Base-by-base conservation (phyloP, 1,140 invertebrate genomes). In the Papilio helenus region DNA sequence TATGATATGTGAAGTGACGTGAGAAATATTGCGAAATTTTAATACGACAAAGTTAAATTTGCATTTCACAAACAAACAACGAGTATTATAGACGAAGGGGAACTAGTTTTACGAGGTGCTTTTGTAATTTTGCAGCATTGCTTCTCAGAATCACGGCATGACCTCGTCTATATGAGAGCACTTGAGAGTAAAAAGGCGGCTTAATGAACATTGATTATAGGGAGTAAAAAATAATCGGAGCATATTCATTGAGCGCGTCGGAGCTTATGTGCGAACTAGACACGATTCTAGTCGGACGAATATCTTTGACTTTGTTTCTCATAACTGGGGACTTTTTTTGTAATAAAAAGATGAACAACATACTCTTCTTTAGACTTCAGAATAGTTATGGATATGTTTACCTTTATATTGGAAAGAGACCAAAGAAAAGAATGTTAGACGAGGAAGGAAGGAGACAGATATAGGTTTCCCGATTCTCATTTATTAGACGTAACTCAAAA, bases 181-280 rank as follows among this genome's bases (percentile, higher is more conserved):
- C 78, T 88, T 81, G 79, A 82, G 85, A 79, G 61, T 86, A 83
- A 87, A 85, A 82, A 80, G 80, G 77, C 79, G 46, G 71, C 82
- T 81, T 89, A 88, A 90, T 84, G 81, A 86, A 77, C 85, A 83
- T 86, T 87, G 85, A 88, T 87, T 90, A 82, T 49, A 76, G 73
- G 39, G 58, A 79, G 72, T 23, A 80, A 83, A 82, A 83, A 82
- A 84, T 84, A 88, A 88, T 71, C 82, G 78, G 82, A 83, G 80
- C 81, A 83, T 44, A 76, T 76, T 82, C 72, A 85, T 81, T 84
- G 82, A 82, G 74, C 23, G 26, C 68, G 72, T 72, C 42, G 44
- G 20, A 3, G n/a, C 39, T 49, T 44, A 44, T 34, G 76, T 61
- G 76, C 23, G 76, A 77, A 77, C 76, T 86, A 87, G 86, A 84